These are phyloP conservation scores for Ptychochromis oligacanthus DNA, from an alignment of 2,113 vertebrate species.

Conservation along the genomic window DNA sequence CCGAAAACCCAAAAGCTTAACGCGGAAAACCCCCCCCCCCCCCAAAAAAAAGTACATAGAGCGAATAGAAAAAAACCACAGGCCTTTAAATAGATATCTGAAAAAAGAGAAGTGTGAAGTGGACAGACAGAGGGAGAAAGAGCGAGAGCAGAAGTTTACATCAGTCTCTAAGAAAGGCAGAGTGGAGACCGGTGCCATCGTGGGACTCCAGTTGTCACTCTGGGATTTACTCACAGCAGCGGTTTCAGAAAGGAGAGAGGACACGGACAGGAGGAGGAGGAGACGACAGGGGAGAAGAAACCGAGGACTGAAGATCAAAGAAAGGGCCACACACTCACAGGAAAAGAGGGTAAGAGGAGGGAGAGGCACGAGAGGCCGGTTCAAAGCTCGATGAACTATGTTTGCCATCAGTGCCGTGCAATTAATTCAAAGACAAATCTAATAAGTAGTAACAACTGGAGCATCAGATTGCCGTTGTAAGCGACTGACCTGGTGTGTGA, in stretches of 20 bases:
- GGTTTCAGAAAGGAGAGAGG: background rate
- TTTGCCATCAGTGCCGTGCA: background rate
- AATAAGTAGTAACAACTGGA: background rate
- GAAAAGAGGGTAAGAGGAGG: constrained; percentile 50
- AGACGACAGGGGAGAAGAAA: background rate
- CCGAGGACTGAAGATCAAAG: background rate
- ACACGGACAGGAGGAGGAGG: background rate
- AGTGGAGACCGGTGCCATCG: constrained; percentile 24
- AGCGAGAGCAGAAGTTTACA: constrained; percentile 53
- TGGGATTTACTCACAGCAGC: constrained; percentile 41
- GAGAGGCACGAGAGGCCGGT: background rate
- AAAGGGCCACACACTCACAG: background rate
- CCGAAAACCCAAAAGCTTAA: too few species aligned
- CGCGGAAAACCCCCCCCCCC: too few species aligned
- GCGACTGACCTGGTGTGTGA: constrained; percentile 7
- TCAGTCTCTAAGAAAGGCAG: constrained; percentile 18
- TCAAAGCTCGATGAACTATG: background rate
- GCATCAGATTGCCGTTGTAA: constrained; percentile 16
- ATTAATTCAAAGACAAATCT: background rate
- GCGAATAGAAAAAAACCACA: constrained; percentile 31
- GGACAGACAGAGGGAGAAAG: constrained; percentile 31
- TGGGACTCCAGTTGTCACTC: constrained; percentile 14
- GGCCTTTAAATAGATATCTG: constrained; percentile 60
- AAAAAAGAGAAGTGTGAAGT: constrained; percentile 78
- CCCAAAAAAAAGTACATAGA: background rate